Conservation (phyloP, 2,113 vertebrate species). For the Syrrhaptes paradoxus region DNA sequence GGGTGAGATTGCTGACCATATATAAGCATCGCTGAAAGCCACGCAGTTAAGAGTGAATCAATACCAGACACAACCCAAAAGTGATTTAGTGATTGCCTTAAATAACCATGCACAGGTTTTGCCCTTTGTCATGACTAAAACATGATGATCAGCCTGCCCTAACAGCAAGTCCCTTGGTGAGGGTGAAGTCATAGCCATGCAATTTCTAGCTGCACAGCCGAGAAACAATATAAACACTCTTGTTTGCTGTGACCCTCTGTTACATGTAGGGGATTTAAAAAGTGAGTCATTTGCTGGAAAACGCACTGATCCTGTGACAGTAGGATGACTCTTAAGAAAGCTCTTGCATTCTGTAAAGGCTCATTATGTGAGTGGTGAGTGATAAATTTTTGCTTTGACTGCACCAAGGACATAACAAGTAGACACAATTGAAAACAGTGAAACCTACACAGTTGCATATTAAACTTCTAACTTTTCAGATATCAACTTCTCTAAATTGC, state of each 20-base stretch:
- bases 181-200: neutral
- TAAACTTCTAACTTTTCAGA: neutral
- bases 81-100: constrained; percentile 30
- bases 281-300: constrained; percentile 5
- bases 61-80: neutral
- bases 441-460: neutral
- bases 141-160: neutral
- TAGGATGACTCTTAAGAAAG: neutral
- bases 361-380: neutral
- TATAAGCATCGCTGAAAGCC: neutral
- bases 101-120: neutral
- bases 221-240: neutral
- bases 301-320: neutral
- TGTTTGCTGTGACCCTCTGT: neutral
- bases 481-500: neutral
- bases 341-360: neutral
- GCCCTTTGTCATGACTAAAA: constrained; percentile 10
- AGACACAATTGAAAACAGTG: neutral
- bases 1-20: neutral
- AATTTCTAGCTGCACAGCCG: neutral
- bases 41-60: neutral
- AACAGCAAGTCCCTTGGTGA: neutral
- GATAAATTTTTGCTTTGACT: neutral
- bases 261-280: neutral
- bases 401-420: neutral